Base-by-base conservation (phyloP, 1,140 invertebrate genomes). In the Aphelinus certus region DNA sequence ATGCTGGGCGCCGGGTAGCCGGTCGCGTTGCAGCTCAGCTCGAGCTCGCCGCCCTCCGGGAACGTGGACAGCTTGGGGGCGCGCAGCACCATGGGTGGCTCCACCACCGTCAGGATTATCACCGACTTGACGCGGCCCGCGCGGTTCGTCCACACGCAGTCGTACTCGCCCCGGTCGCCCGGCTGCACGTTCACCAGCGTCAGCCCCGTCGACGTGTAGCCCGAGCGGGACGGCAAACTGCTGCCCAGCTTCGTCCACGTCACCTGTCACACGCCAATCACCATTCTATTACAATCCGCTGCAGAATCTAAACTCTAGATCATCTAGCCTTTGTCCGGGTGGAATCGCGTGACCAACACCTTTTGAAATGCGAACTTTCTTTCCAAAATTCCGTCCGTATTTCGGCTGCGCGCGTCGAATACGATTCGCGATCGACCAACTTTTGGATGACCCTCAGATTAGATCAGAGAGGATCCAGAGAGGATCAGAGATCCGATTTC, bases 1-100 rank as follows among this genome's bases (percentile, higher is more conserved):
- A 96, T 88, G 1, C 86, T 86, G 0, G 95, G 95, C 60, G 90
- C 84, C 0, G 95, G 94, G 61, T 91, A 88, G 0, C 95, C 95
- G 2, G 86, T 88, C 0, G 92, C 91, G 1, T 81, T 84, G 81
- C 94, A 96, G 1, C 89, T 88, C 1, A 95, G 80, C n/a, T 91
- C 89, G 1, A 94, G 79, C 65, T 90, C 85, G 3, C 91, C 91
- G 1, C 92, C 92, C 80, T 94, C 93, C 60, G 91, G 90, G 2
- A 92, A 91, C 0, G 90, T 88, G 1, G 89, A 88, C 7, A 88
- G 86, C 26, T 88, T 88, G 0, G 92, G 91, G 1, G 89, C 86
- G 60, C 88, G 89, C 1, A 89, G 80, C 1, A 95, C 90, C 7
- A 83, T 85, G 0, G 94, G 93, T 10, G 90, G 86, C 79, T 94